Evolutionary conservation across 2,113 vertebrate genomes (phyloP), one percentile per base, ranked within the genome.

Genomic region (Formicarius rufipectus): DNA sequence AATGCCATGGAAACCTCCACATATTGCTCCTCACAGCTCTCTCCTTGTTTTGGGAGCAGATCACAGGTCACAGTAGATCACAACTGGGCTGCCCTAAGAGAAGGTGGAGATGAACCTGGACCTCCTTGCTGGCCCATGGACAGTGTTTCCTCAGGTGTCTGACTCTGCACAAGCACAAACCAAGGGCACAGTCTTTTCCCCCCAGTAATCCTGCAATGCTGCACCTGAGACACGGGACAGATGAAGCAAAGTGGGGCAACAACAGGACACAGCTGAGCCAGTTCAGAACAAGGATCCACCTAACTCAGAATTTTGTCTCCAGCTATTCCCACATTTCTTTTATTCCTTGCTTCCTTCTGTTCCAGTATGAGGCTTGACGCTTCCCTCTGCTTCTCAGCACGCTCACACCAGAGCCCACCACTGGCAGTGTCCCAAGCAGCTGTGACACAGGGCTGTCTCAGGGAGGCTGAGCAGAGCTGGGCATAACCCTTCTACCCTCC

Each of bases 381-480:
- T 83, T 76, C 23, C 40, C 31, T 10, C 72, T 75, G n/a, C 35
- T 81, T 94, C 59, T 68, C 85, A 45, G 50, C 8, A 15, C 8
- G 28, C 40, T 92, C 67, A 74, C 37, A 6, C 23, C 90, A 63
- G 63, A 94, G 94, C 76, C 72, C 60, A 88, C 21, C 35, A 4
- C 75, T 95, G 94, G 92, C 92, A 89, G 27, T 47, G 76, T 74
- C 79, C 96, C 96, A 96, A 93, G 86, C 90, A 96, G 88, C 90
- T 94, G 90, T 97, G 94, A 88, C 79, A 86, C 67, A 59, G 53
- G 49, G 35, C 24, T 60, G 31, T 68, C 66, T 78, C 55, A 18
- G 53, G 50, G 30, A 92, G 71, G 82, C 71, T 88, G 25, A 94
- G 59, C n/a, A 69, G 72, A 80, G 75, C 82, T 71, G 79, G 85